These are phyloP conservation scores for Odontothrips loti DNA, from an alignment of 2,888 invertebrate genomes.

Conservation along the genomic window DNA sequence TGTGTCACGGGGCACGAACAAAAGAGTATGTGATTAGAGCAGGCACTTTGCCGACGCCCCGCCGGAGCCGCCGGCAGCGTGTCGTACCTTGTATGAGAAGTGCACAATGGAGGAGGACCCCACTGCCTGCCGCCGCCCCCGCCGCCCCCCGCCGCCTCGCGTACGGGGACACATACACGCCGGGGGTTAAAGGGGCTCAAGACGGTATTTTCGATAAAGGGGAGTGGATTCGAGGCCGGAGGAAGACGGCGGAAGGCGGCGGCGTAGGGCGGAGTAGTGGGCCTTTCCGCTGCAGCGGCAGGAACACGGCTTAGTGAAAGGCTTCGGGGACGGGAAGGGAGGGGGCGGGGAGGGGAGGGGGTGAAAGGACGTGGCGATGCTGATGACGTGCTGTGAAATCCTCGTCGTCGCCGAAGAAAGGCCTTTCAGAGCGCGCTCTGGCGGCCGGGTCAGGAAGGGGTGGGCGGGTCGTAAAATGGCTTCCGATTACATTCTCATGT, in stretches of 20 bases:
- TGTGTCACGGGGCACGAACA: not conserved
- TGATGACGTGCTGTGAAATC: conserved; percentile 16
- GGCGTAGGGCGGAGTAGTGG: not conserved
- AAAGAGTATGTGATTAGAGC: conserved; percentile 26
- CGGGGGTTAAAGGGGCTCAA: conserved; percentile 20
- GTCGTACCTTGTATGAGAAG: not conserved
- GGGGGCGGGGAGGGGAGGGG: not conserved
- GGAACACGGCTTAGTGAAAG: conserved; percentile 10
- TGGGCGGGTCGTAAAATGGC: conserved; percentile 4
- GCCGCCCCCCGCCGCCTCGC: not conserved
- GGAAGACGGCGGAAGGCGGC: not conserved
- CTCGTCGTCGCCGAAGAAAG: conserved; percentile 6
- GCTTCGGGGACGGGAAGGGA: not conserved
- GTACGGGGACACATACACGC: not conserved
- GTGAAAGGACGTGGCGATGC: conserved; percentile 1
- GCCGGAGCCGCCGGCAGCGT: not conserved
- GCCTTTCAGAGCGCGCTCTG: not conserved
- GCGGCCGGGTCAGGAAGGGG: not conserved
- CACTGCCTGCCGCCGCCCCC: not conserved
- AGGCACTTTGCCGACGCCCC: conserved; percentile 16
- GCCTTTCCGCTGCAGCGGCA: not conserved
- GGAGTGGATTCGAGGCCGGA: conserved; percentile 17
- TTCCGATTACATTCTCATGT: conserved; percentile 26
- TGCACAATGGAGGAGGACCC: not conserved
- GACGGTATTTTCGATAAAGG: conserved; percentile 26